These are phyloP conservation scores for Grantiella picta DNA, from an alignment of 2,113 vertebrate genomes.

Conservation along the genomic window DNA sequence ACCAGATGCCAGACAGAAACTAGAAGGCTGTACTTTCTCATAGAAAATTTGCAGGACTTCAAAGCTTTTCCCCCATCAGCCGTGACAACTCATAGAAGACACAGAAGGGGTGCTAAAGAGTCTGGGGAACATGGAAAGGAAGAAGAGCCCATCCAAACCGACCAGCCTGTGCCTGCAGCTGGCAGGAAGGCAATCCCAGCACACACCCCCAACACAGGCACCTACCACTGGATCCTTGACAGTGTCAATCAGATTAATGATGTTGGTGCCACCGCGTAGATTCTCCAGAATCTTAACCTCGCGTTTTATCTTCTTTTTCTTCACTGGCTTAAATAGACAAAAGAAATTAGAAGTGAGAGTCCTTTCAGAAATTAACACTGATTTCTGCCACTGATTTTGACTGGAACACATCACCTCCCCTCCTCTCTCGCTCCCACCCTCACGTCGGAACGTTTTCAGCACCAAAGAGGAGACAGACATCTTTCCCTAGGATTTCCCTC, in stretches of 20 bases:
- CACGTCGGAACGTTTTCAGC: not conserved
- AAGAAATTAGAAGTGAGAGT: constrained; percentile 74
- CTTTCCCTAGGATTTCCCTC: not conserved
- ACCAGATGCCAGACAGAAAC: not conserved
- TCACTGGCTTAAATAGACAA: constrained; percentile 91
- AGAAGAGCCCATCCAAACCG: not conserved
- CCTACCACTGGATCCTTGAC: constrained; percentile 98
- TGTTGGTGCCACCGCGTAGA: constrained; percentile 95
- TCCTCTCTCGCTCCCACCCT: not conserved
- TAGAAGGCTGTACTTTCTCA: not conserved
- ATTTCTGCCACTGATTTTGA: not conserved
- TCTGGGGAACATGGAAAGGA: not conserved
- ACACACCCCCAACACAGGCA: not conserved
- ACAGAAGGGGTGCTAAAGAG: not conserved
- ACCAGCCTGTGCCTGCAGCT: not conserved
- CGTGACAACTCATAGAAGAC: accelerated
- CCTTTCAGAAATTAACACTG: constrained; percentile 48
- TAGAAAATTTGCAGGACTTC: not conserved
- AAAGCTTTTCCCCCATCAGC: not conserved
- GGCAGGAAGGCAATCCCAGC: not conserved
- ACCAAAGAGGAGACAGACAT: not conserved
- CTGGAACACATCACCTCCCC: not conserved
- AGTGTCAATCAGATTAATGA: constrained; percentile 96
- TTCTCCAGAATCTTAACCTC: constrained; percentile 99
- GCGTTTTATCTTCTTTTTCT: constrained; percentile 99